Evolutionary conservation across 2,113 vertebrate species (phyloP).

Genomic region (Nothocercus julius): DNA sequence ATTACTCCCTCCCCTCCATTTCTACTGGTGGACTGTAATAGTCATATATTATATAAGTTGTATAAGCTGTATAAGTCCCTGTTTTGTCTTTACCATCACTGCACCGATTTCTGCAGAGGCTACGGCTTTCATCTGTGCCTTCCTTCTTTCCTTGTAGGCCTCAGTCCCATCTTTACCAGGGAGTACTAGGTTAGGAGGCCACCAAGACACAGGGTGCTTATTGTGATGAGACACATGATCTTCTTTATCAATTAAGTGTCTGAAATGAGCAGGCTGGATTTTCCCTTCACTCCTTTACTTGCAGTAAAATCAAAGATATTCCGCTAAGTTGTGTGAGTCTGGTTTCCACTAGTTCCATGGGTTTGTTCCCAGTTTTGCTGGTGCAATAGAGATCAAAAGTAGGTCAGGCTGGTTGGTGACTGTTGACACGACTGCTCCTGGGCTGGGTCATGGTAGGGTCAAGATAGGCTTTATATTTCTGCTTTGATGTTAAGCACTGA

Average conservation of each 20-base stretch:
- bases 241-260: not conserved
- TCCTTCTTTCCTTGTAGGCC: not conserved
- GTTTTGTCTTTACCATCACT: not conserved
- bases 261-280: not conserved
- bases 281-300: not conserved
- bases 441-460: not conserved
- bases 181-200: not conserved
- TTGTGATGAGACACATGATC: not conserved
- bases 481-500: constrained; percentile 34
- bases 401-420: not conserved
- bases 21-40: not conserved
- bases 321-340: not conserved
- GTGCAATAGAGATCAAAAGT: constrained; percentile 4
- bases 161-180: not conserved
- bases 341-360: not conserved
- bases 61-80: not conserved
- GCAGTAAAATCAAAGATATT: not conserved
- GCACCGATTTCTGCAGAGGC: not conserved
- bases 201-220: not conserved
- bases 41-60: too few relatives aligned
- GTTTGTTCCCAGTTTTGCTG: not conserved
- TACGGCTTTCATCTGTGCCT: not conserved
- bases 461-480: constrained; percentile 17
- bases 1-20: not conserved
- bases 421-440: not conserved